These are phyloP conservation scores for Hetaerina americana DNA, from an alignment of 1,140 invertebrate genomes.

Conservation along the genomic window DNA sequence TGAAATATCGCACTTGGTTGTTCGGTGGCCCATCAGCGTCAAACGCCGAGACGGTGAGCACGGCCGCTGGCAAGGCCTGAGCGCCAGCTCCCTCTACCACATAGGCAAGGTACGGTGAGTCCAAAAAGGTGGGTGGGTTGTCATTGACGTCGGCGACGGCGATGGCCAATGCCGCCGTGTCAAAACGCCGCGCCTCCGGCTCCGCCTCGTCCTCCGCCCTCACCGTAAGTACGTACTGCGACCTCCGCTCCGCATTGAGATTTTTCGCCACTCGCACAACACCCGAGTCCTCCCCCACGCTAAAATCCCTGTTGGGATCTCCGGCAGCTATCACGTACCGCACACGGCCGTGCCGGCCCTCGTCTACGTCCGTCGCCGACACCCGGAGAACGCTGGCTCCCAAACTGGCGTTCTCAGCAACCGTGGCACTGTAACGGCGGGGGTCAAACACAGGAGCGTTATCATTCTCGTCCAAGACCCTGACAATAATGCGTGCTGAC, in stretches of 20 bases:
- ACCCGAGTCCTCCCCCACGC: constrained; percentile 79
- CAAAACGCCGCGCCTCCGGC: constrained; percentile 36
- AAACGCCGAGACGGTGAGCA: constrained; percentile 63
- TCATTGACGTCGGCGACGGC: constrained; percentile 85
- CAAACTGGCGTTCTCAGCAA: constrained; percentile 86
- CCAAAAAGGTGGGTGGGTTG: constrained; percentile 79
- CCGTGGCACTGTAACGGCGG: constrained; percentile 69
- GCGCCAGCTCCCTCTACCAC: constrained; percentile 78
- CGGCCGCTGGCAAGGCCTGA: constrained; percentile 52
- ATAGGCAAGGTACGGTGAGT: constrained; percentile 79
- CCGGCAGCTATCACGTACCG: constrained; percentile 79
- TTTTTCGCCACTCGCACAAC: constrained; percentile 79
- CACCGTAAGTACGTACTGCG: constrained; percentile 67
- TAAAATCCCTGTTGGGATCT: constrained; percentile 80
- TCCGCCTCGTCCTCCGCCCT: constrained; percentile 77
- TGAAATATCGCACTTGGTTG: constrained; percentile 76
- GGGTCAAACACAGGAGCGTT: constrained; percentile 85
- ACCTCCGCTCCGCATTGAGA: constrained; percentile 80
- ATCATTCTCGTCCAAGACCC: constrained; percentile 84
- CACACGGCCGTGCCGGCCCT: constrained; percentile 74
- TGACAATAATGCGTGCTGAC: constrained; percentile 52
- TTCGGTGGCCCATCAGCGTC: constrained; percentile 86
- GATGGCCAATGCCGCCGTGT: constrained; percentile 51
- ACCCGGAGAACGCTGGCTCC: constrained; percentile 82
- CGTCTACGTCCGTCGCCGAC: constrained; percentile 82